Evolutionary conservation across 2,888 invertebrate genomes (phyloP).

Genomic region (Parapristionchus giblindavisi): DNA sequence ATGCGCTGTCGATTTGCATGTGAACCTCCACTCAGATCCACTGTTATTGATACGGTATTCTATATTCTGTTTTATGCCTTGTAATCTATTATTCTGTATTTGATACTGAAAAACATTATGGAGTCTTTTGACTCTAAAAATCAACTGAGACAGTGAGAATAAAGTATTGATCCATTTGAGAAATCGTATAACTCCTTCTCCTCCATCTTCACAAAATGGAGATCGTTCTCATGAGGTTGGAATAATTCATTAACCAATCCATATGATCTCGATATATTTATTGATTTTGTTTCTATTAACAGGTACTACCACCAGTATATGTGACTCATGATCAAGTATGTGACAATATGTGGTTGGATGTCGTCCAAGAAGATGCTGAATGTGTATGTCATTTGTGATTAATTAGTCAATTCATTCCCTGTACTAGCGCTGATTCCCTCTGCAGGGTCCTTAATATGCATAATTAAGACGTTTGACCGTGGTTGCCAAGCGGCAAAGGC

Average conservation of each 20-base stretch:
- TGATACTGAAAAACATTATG: slow-evolving; percentile 18
- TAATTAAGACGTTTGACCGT: too few species aligned
- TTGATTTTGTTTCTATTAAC: not conserved
- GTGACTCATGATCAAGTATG: slow-evolving; percentile 4
- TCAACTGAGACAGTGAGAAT: too few species aligned
- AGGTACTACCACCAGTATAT: slow-evolving; percentile 1
- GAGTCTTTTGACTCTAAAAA: slow-evolving; percentile 15
- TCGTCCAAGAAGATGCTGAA: slow-evolving; percentile 15
- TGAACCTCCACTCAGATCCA: slow-evolving; percentile 30
- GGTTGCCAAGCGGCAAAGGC: too few species aligned
- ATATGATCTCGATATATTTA: too few species aligned
- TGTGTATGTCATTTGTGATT: not conserved
- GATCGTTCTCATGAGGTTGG: too few species aligned
- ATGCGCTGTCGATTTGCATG: not conserved
- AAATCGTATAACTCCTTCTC: too few species aligned
- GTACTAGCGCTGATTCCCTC: too few species aligned
- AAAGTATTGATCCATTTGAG: too few species aligned
- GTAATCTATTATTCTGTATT: slow-evolving; percentile 2
- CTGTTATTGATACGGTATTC: slow-evolving; percentile 18
- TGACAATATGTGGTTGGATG: slow-evolving; percentile 23
- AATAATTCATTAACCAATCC: too few species aligned
- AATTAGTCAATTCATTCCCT: not conserved
- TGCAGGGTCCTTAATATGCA: too few species aligned
- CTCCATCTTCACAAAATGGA: too few species aligned
- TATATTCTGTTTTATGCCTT: not conserved